Base-by-base conservation (phyloP, 1,140 invertebrate species). In the Drepana arcuata region DNA sequence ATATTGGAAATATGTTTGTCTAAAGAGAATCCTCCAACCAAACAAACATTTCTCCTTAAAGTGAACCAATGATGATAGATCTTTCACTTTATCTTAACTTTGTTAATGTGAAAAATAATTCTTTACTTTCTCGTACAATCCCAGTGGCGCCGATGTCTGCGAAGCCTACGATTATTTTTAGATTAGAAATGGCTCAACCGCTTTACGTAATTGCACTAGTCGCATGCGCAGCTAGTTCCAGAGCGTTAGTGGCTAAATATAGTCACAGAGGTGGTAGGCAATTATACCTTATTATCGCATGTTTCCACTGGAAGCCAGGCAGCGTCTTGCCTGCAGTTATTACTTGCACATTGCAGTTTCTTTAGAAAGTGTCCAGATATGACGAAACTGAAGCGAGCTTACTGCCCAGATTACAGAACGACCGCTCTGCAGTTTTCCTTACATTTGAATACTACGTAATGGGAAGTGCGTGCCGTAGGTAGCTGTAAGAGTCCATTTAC, bases 151-250 rank as follows among this genome's bases (percentile, higher is more conserved):
- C 74, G 59, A 64, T 65, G 70, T 61, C 67, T 63, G 59, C 56
- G 63, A 55, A 72, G 71, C 71, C 78, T 75, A 61, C 73, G 74
- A 82, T 82, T 82, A 82, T 82, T 82, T 82, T 82, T 82, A 79
- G 78, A 82, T 82, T 82, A 82, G 78, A 79, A 82, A 82, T 82
- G 74, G 74, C 74, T 72, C 73, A 82, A 78, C 74, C 65, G 78
- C 74, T 79, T 79, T 82, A 82, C 73, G 78, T 82, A 82, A 79
- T 82, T 82, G 67, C 69, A 68, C 71, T 52, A 66, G 77, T 70
- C 70, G 69, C 72, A 71, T 66, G 67, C 72, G 57, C 59, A 55
- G 69, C 67, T 47, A 66, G 74, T 73, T 82, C 72, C 72, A 73
- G 71, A 77, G 65, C 50, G 52, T 60, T 64, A 55, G 72, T 65